These are phyloP conservation scores for Orthosia cruda DNA, from an alignment of 2,888 invertebrate genomes.

Conservation along the genomic window DNA sequence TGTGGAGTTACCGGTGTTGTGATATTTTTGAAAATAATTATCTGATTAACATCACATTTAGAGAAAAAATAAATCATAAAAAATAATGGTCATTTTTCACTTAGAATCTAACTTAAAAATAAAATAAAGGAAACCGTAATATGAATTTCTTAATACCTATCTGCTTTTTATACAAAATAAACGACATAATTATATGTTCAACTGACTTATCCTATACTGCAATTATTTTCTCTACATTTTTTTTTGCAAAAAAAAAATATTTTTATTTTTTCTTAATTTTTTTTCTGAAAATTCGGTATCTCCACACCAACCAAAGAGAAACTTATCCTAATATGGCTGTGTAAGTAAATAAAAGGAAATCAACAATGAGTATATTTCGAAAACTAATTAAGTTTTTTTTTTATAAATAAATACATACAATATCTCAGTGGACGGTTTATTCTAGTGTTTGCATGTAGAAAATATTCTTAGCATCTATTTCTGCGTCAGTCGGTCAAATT, in stretches of 20 bases:
- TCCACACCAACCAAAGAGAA: slow-evolving; percentile 49
- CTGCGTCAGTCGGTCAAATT: slow-evolving; percentile 80
- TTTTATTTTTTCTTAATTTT: not conserved
- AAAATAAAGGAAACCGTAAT: slow-evolving; percentile 45
- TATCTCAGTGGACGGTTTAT: slow-evolving; percentile 88
- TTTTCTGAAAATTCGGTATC: not conserved
- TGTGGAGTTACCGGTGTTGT: slow-evolving; percentile 42
- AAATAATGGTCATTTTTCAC: slow-evolving; percentile 54
- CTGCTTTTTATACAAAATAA: slow-evolving; percentile 40
- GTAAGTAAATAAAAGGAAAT: slow-evolving; percentile 74
- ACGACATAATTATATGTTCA: slow-evolving; percentile 33
- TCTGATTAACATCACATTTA: not conserved
- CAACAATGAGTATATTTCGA: slow-evolving; percentile 83
- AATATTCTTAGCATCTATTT: slow-evolving; percentile 83
- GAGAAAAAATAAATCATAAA: slow-evolving; percentile 28
- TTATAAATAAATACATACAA: slow-evolving; percentile 86
- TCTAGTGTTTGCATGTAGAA: slow-evolving; percentile 80
- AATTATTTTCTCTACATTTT: not conserved
- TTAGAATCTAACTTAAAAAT: slow-evolving; percentile 50
- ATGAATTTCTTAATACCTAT: slow-evolving; percentile 11
- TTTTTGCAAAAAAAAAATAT: not conserved
- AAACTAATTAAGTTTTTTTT: slow-evolving; percentile 73
- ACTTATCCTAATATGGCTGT: slow-evolving; percentile 88
- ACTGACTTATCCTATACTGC: slow-evolving; percentile 20
- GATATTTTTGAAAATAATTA: not conserved